A percentile compares a stretch with the other conserved stretches of the same genome.
phyloP scores from a whole-genome alignment of 1,140 invertebrate genomes.

The Cotesia typhae region DNA sequence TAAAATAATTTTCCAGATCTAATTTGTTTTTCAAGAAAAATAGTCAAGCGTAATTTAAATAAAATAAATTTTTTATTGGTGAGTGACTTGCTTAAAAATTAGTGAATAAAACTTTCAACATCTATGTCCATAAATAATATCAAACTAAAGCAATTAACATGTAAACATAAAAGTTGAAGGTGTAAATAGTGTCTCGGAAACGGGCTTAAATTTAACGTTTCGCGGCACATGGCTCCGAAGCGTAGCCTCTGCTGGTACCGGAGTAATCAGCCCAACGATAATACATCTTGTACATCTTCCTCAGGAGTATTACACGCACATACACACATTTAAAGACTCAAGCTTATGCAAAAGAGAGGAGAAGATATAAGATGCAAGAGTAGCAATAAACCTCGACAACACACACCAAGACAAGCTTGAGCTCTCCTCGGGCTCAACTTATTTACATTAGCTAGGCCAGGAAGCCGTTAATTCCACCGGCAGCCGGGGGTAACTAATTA shows the following conservation, averaged over 20 bases:
- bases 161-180: slow-evolving; percentile 4
- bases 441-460: slow-evolving; percentile 51
- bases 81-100: too few species aligned
- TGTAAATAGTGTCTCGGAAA: slow-evolving; percentile 8
- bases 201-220: background rate
- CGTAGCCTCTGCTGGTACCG: background rate
- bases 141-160: too few species aligned
- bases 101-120: too few species aligned
- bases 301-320: background rate
- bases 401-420: background rate
- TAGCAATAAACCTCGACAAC: background rate
- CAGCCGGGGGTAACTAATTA: slow-evolving; percentile 58
- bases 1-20: too few species aligned
- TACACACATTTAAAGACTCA: background rate
- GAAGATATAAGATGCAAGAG: too few species aligned
- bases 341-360: background rate
- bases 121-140: too few species aligned
- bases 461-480: slow-evolving; percentile 56
- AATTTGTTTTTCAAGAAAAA: too few species aligned
- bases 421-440: slow-evolving; percentile 52
- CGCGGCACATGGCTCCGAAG: background rate
- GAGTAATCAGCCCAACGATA: background rate
- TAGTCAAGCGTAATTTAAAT: too few species aligned
- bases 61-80: too few species aligned
- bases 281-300: slow-evolving; percentile 27